Conservation (phyloP, 2,113 vertebrate genomes). For the Gymnarchus niloticus region DNA sequence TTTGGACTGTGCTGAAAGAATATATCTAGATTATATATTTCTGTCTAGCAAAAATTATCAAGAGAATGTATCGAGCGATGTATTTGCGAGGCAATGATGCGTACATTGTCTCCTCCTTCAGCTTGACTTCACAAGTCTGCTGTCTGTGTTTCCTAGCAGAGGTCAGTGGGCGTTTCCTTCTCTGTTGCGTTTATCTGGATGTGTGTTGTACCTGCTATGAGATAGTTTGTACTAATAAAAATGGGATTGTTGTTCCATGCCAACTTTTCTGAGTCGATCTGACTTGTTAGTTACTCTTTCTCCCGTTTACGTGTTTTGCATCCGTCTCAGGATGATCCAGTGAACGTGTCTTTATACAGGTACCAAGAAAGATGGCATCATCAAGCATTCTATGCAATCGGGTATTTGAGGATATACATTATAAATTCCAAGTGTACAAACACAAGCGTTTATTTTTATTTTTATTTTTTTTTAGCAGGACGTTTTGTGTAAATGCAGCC, state of each 20-base stretch:
- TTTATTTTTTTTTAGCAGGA: neutral
- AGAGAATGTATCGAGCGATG: slow-evolving; percentile 41
- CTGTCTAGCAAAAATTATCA: slow-evolving; percentile 40
- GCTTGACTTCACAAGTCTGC: slow-evolving; percentile 35
- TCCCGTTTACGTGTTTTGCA: neutral
- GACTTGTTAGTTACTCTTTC: neutral
- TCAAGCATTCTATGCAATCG: neutral
- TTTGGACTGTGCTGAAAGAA: slow-evolving; percentile 59
- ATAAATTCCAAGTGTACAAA: neutral
- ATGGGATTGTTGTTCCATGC: slow-evolving; percentile 66
- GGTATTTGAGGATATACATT: neutral
- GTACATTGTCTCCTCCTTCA: slow-evolving; percentile 35
- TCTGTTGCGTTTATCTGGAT: slow-evolving; percentile 69
- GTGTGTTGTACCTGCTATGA: slow-evolving; percentile 66
- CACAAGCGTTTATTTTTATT: neutral
- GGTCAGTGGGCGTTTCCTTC: slow-evolving; percentile 57
- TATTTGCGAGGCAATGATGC: slow-evolving; percentile 38
- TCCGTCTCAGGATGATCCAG: neutral
- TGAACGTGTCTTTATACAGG: neutral
- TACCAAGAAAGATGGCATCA: neutral
- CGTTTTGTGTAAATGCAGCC: neutral
- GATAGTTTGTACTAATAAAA: slow-evolving; percentile 69
- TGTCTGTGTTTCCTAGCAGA: slow-evolving; percentile 41
- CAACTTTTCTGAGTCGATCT: slow-evolving; percentile 18
- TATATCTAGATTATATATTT: slow-evolving; percentile 54